These are phyloP conservation scores for Mycteria americana DNA, from an alignment of 2,797 vertebrate species.

Conservation along the genomic window DNA sequence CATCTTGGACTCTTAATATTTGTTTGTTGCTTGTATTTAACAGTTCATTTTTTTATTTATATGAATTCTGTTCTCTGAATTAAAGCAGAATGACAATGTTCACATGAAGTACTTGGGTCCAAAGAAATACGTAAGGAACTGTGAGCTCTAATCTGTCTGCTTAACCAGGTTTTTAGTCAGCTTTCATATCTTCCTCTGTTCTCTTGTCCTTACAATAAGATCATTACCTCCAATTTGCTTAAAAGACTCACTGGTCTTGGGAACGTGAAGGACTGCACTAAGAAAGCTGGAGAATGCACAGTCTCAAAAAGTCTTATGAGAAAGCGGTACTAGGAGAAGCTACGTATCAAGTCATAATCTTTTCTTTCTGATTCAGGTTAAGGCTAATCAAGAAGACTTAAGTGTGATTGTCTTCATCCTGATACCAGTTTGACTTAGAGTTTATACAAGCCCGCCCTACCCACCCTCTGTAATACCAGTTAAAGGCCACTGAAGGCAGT, in stretches of 20 bases:
- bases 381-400: neutral
- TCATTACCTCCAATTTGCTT: neutral
- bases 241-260: neutral
- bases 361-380: neutral
- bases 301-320: neutral
- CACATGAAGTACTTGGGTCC: neutral
- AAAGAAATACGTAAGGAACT: neutral
- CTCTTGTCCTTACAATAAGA: neutral
- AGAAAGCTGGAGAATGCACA: neutral
- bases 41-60: neutral
- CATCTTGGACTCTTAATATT: neutral
- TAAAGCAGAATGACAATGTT: neutral
- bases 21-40: neutral
- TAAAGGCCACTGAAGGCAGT: neutral
- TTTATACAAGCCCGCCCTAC: neutral
- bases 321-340: neutral
- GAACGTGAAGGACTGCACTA: neutral
- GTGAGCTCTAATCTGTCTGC: neutral
- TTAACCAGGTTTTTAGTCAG: neutral
- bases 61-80: neutral
- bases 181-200: neutral
- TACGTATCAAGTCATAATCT: neutral
- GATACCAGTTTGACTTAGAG: neutral
- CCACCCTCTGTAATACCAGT: neutral
- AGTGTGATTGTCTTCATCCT: neutral